Evolutionary conservation across 2,797 vertebrate species (phyloP), one percentile per base, ranked within the genome.

Genomic region (Neosilurus mollespiculum): DNA sequence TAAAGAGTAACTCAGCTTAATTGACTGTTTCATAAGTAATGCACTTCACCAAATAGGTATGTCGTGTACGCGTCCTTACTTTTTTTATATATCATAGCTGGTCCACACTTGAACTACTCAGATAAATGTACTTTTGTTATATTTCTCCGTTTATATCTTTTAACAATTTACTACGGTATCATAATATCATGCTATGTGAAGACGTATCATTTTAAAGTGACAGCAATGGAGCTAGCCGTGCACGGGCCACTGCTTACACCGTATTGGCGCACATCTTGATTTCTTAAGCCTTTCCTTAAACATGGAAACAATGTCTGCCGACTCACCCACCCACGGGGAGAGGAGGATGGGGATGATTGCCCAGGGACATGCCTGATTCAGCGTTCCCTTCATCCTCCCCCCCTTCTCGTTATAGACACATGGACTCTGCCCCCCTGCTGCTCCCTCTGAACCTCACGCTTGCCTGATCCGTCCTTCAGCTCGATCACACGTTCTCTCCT

Each of bases 311-410:
- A 54, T 53, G 80, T 82, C 61, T 78, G 53, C 79, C 84, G 54
- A 76, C 65, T 85, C 82, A 69, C 83, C 85, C 76, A 81, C 86
- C 81, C 80, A 80, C 54, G 64, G 73, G 85, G 66, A 59, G 5
- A 58, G 81, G 81, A 81, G 85, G 87, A 81, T 86, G 84, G 83
- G 87, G 87, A 66, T 88, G 87, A 88, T 67, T 72, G 84, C 84
- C 67, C 84, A 62, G 86, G 80, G 85, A 83, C 81, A 75, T 88
- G 87, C 73, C 73, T 88, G 86, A 88, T 82, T 88, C 87, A 88
- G 87, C 87, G 84, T 85, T 84, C 66, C 80, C 82, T 81, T 70
- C 75, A 67, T 30, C 81, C 78, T 53, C 70, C 81, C 64, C 4
- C 37, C 34, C 65, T 22, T 22, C 14, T 56, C 15, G 34, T 59